A percentile compares a stretch with the other conserved stretches of the same genome.
Evolutionary conservation across 2,888 invertebrate genomes (phyloP).

Genomic region (Drosophila anomelani): DNA sequence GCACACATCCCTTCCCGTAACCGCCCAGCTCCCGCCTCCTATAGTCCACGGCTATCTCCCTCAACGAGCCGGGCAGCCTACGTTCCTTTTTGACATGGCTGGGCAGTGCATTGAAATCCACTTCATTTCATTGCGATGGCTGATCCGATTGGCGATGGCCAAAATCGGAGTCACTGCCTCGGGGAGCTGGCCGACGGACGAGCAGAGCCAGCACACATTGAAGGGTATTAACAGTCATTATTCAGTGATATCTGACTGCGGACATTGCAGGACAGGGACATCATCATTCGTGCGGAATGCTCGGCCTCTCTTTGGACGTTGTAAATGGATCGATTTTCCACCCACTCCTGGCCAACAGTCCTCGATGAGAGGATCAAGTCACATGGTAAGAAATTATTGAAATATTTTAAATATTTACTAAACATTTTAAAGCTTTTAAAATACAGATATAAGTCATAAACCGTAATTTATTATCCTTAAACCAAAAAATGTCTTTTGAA

Average conservation of each 20-base stretch:
- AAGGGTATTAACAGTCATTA: slow-evolving; percentile 84
- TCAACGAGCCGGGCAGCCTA: slow-evolving; percentile 13
- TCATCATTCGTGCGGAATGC: slow-evolving; percentile 76
- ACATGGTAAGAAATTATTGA: slow-evolving; percentile 8
- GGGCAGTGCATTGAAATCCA: slow-evolving; percentile 78
- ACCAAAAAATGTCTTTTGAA: not conserved
- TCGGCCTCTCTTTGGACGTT: slow-evolving; percentile 40
- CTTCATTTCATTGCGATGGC: slow-evolving; percentile 67
- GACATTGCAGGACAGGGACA: slow-evolving; percentile 78
- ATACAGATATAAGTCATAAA: too few relatives aligned
- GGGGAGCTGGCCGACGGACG: slow-evolving; percentile 20
- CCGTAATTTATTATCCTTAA: not conserved
- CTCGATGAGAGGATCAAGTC: slow-evolving; percentile 43
- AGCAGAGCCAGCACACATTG: slow-evolving; percentile 68
- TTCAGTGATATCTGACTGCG: slow-evolving; percentile 83
- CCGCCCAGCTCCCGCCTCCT: not conserved
- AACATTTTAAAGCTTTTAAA: not conserved
- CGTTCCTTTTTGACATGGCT: slow-evolving; percentile 40
- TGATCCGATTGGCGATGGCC: slow-evolving; percentile 47
- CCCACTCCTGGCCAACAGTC: slow-evolving; percentile 11
- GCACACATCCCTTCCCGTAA: not conserved
- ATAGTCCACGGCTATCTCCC: slow-evolving; percentile 14
- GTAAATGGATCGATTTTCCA: slow-evolving; percentile 72
- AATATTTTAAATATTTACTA: not conserved
- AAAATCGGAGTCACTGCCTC: slow-evolving; percentile 43